Evolutionary conservation across 2,797 vertebrate species (phyloP).

Genomic region (Botia kubotai): DNA sequence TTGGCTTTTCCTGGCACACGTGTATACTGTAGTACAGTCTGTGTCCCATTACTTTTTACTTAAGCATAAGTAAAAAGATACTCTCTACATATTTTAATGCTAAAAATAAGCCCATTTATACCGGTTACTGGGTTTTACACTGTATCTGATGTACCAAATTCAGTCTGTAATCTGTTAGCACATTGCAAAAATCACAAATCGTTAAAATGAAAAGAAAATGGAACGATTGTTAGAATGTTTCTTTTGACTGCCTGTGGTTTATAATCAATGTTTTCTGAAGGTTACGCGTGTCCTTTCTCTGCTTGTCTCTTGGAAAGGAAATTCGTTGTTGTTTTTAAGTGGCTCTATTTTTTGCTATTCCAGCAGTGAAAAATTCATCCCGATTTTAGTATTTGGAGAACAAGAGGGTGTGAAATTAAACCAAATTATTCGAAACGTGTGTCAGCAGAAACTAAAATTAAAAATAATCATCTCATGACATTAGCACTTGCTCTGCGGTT

Average conservation of each 20-base stretch:
- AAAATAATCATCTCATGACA: conserved; percentile 20
- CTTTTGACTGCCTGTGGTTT: not conserved
- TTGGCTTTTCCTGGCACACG: not conserved
- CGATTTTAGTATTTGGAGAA: conserved; percentile 10
- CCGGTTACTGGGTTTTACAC: too few species aligned
- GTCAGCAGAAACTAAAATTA: not conserved
- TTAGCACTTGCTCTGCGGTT: not conserved
- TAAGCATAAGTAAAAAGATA: too few species aligned
- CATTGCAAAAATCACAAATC: not conserved
- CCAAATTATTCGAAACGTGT: conserved; percentile 9
- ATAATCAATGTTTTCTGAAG: not conserved
- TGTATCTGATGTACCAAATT: not conserved
- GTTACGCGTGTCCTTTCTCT: not conserved
- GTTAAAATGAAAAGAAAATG: not conserved
- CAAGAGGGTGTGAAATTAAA: not conserved
- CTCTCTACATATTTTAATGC: too few species aligned
- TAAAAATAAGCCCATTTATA: too few species aligned
- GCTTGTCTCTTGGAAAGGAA: not conserved
- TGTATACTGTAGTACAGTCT: not conserved
- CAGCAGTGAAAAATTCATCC: not conserved
- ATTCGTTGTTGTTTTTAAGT: not conserved
- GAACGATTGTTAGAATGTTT: not conserved
- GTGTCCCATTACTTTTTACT: too few species aligned
- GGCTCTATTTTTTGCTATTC: not conserved
- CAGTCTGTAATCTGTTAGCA: not conserved